Percentiles rank a stretch among this genome's conserved stretches.
Evolutionary conservation across 2,113 vertebrate genomes (phyloP).

Genomic region (Catharus fuscescens): DNA sequence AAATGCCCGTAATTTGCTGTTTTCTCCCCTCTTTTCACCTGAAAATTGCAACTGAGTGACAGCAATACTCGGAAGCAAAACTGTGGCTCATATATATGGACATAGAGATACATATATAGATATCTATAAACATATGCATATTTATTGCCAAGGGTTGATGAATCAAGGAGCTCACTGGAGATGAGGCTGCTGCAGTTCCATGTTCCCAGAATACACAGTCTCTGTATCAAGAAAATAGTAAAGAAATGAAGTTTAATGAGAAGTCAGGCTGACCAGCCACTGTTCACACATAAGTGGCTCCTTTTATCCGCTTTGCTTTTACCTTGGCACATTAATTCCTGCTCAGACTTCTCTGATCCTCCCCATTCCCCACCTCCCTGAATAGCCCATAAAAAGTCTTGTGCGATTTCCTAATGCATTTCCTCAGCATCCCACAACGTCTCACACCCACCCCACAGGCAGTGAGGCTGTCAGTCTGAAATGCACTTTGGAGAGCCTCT

Average conservation of each 20-base stretch:
- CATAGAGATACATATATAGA: background rate
- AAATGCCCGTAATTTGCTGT: background rate
- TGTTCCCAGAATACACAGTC: background rate
- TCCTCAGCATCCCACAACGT: background rate
- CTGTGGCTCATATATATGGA: background rate
- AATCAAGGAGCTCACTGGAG: background rate
- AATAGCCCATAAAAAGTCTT: background rate
- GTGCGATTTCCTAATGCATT: background rate
- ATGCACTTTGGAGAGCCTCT: background rate
- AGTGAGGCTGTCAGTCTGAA: background rate
- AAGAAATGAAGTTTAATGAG: background rate
- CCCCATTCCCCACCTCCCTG: background rate
- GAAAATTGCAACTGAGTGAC: background rate
- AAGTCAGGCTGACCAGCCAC: background rate
- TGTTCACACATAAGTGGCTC: fast-evolving
- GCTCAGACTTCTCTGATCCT: background rate
- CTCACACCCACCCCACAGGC: background rate
- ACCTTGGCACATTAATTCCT: background rate
- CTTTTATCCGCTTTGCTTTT: background rate
- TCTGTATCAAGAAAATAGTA: background rate
- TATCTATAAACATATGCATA: fast-evolving
- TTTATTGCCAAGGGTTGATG: background rate
- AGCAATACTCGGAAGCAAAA: background rate
- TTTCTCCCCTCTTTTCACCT: background rate
- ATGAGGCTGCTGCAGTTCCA: background rate